phyloP scores from a whole-genome alignment of 2,797 vertebrate genomes.

The Dicrostonyx torquatus region DNA sequence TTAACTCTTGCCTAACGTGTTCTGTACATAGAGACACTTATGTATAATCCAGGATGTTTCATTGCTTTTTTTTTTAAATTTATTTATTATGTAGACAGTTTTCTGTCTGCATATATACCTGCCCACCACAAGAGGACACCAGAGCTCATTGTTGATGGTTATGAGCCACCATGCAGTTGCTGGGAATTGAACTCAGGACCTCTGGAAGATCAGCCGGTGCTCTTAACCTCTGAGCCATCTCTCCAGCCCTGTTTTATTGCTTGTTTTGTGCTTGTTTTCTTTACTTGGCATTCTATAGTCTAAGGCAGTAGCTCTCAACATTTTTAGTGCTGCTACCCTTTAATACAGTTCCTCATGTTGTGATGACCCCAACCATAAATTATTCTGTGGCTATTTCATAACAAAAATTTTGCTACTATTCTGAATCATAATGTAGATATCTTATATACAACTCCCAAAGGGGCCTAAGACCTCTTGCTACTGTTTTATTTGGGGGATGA shows the following conservation, averaged over 20 bases:
- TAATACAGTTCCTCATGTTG: background rate
- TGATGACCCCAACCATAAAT: background rate
- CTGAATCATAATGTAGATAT: background rate
- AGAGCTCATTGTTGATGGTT: too few species aligned
- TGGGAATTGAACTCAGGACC: too few species aligned
- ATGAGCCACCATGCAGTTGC: too few species aligned
- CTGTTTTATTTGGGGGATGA: background rate
- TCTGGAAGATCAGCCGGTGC: too few species aligned
- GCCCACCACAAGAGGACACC: too few species aligned
- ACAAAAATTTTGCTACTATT: background rate
- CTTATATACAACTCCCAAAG: background rate
- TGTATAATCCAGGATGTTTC: background rate
- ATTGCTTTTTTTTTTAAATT: slow-evolving; percentile 4
- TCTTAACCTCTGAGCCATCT: too few species aligned
- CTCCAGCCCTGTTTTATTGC: too few species aligned
- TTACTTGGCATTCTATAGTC: background rate
- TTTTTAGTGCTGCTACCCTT: background rate
- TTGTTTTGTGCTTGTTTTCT: background rate
- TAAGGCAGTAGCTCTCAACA: background rate
- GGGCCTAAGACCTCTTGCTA: background rate
- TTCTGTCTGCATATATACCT: too few species aligned
- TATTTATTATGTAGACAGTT: too few species aligned
- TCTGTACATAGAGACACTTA: background rate
- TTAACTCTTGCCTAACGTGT: background rate
- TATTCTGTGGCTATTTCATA: background rate